Base-by-base conservation (phyloP, 2,113 vertebrate species). In the Loxodonta africana region DNA sequence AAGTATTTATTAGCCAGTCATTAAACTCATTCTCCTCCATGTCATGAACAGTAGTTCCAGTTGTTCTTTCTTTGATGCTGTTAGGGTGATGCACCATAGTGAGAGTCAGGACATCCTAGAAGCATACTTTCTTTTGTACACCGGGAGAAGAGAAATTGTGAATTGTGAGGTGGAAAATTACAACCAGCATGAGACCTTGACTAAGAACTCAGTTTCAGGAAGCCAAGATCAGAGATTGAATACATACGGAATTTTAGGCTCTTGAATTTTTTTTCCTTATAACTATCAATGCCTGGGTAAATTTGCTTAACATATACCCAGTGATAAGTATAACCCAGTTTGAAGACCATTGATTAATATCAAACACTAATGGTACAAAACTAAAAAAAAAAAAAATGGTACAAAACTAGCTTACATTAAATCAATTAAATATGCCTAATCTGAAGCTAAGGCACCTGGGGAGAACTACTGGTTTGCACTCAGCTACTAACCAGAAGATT, bases 41-140 rank as follows among this genome's bases (percentile, higher is more conserved):
- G 74, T 11, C 0, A 48, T 53, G 9, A 87, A 62, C 6, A 10
- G 8, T 48, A 2, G 8, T 48, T 69, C 71, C 21, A 67, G 33
- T 2, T 23, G 0, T 5, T 20, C 7, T 37, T 46, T 60, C 26
- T 46, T 60, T 17, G 6, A 3, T 76, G 1, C 0, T 65, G 4
- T 28, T 26, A 77, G 46, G 26, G 15, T 11, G 37, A 60, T 21
- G 1, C 1, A 6, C 18, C 4, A 26, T 5, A 23, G 76, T 20
- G 25, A 83, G 20, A 26, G 6, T 12, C 7, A 8, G 8, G 2
- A 25, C 23, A 80, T 26, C n/a, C 25, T 1, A 69, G 65, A 48
- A 57, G n/a, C 2, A 57, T 28, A 41, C 10, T 60, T 82, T 92
- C 25, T 73, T 89, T 77, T 46, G 12, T 20, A 57, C 20, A 20